A percentile compares a stretch with the other conserved stretches of the same genome.
These are phyloP conservation scores for Melieria omissa DNA, from an alignment of 2,888 invertebrate species.

Conservation along the genomic window DNA sequence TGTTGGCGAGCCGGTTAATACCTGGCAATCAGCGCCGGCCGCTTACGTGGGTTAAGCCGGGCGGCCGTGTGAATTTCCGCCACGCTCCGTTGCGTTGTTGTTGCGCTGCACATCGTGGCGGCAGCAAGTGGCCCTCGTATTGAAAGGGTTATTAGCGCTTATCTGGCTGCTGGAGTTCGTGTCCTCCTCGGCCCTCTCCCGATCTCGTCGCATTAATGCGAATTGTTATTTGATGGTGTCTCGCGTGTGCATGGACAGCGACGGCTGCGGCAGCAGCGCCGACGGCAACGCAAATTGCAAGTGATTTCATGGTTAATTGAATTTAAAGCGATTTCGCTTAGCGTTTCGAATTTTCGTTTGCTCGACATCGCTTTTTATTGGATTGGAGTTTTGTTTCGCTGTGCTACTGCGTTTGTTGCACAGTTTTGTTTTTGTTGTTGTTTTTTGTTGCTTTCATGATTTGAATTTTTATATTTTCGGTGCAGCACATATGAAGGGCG, in stretches of 20 bases:
- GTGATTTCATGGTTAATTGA: slow-evolving; percentile 67
- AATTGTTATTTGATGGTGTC: slow-evolving; percentile 24
- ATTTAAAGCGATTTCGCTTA: slow-evolving; percentile 65
- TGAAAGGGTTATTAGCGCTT: slow-evolving; percentile 31
- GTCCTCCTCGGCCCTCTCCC: background rate
- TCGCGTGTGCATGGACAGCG: background rate
- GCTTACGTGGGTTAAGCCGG: background rate
- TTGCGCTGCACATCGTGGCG: background rate
- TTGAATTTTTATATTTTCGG: background rate
- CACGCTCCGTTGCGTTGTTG: background rate
- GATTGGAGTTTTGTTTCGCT: background rate
- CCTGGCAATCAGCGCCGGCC: slow-evolving; percentile 18
- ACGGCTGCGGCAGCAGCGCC: background rate
- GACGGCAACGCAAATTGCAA: slow-evolving; percentile 52
- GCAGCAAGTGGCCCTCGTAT: background rate
- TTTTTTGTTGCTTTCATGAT: background rate
- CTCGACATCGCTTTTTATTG: background rate
- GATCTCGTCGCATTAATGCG: slow-evolving; percentile 14
- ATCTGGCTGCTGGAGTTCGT: slow-evolving; percentile 12
- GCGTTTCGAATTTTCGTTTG: slow-evolving; percentile 36
- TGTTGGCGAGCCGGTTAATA: slow-evolving; percentile 35
- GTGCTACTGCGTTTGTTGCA: background rate
- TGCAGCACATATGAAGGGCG: background rate
- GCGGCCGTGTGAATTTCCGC: background rate
- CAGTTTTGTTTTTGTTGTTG: background rate